Conservation (phyloP, 2,888 invertebrate genomes). For the Cryptus viduatorius region DNA sequence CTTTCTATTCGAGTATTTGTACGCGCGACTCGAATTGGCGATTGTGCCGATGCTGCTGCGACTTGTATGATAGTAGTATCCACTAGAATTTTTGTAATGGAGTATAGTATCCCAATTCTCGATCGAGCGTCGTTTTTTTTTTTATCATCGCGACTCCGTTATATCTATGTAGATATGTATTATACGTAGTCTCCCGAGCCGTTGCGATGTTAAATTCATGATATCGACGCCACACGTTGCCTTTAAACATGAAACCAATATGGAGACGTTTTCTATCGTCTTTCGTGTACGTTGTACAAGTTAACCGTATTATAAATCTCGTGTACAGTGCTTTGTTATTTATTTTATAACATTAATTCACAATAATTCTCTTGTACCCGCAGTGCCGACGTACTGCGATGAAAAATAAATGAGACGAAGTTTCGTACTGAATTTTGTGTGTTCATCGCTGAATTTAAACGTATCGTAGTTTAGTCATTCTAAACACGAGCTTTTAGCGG, state of each 20-base stretch:
- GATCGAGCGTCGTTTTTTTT: not conserved
- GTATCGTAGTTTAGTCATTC: slow-evolving; percentile 8
- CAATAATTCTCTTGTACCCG: not conserved
- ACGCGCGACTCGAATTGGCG: not conserved
- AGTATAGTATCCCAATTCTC: not conserved
- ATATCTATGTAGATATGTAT: not conserved
- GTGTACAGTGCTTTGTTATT: slow-evolving; percentile 43
- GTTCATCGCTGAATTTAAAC: not conserved
- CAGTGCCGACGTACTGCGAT: not conserved
- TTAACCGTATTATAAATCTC: slow-evolving; percentile 19
- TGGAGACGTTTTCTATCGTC: slow-evolving; percentile 11
- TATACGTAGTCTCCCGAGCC: not conserved
- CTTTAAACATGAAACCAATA: slow-evolving; percentile 19
- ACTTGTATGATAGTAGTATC: not conserved
- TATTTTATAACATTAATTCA: slow-evolving; percentile 32
- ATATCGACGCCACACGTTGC: slow-evolving; percentile 43
- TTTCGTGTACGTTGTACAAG: not conserved
- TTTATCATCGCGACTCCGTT: not conserved
- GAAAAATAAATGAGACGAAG: slow-evolving; percentile 14
- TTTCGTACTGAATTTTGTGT: not conserved
- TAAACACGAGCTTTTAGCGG: not conserved
- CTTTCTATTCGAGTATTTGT: not conserved
- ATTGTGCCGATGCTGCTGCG: not conserved
- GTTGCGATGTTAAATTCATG: slow-evolving; percentile 14
- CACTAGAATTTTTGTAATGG: not conserved